A percentile compares a stretch with the other conserved stretches of the same genome.
Evolutionary conservation across 2,888 invertebrate species (phyloP).

Genomic region (Nomada goodeniana): DNA sequence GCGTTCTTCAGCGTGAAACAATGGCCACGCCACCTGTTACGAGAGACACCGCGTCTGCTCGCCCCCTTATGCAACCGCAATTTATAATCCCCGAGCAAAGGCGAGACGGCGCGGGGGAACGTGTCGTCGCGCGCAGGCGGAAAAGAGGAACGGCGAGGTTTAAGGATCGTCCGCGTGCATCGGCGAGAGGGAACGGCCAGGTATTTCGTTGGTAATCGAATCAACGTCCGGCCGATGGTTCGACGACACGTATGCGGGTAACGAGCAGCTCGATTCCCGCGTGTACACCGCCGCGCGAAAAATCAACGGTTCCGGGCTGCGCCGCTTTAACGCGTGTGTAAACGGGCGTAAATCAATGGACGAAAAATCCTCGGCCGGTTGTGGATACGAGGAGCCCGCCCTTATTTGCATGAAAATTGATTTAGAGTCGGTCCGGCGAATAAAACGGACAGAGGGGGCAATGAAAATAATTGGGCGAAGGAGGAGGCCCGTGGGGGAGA

Average conservation of each 20-base stretch:
- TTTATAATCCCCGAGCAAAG: not conserved
- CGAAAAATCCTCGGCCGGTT: conserved; percentile 50
- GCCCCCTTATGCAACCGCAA: not conserved
- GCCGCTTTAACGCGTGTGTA: conserved; percentile 51
- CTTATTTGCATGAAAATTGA: conserved; percentile 72
- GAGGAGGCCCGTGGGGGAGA: no score
- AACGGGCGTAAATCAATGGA: conserved; percentile 69
- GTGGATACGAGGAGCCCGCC: conserved; percentile 32
- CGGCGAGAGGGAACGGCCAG: conserved; percentile 13
- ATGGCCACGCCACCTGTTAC: not conserved
- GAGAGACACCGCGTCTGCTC: conserved; percentile 2
- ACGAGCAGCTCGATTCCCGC: conserved; percentile 46
- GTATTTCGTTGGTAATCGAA: conserved; percentile 50
- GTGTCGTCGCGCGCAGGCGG: not conserved
- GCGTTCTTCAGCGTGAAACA: not conserved
- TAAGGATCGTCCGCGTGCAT: conserved; percentile 9
- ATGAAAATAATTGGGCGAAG: not conserved
- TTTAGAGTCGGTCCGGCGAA: conserved; percentile 56
- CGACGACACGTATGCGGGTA: conserved; percentile 54
- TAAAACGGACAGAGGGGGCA: not conserved
- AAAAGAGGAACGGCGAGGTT: not conserved
- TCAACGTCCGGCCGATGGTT: conserved; percentile 43
- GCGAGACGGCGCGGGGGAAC: not conserved
- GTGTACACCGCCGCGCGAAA: conserved; percentile 41
- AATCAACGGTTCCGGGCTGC: conserved; percentile 45